Base-by-base conservation (phyloP, 2,888 invertebrate genomes). In the Microplitis manilae region DNA sequence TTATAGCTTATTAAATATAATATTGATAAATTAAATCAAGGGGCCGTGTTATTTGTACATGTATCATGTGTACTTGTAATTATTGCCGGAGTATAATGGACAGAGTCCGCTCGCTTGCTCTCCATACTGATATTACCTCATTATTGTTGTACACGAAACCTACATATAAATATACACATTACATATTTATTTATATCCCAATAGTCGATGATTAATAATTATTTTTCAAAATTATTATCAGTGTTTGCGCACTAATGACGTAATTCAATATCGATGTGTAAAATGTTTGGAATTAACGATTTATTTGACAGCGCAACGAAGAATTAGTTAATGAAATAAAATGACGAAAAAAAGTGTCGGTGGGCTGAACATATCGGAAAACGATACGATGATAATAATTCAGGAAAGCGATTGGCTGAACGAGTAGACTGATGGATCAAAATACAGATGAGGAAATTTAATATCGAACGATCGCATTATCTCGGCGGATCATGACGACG, bases 31-130 rank as follows among this genome's bases (percentile, higher is more conserved):
- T 13, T 13, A 50, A 50, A 13, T 50, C 4, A 50, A 50, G 30
- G 30, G 30, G 30, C 2, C 30, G 30, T 50, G 50, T 13, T 4
- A 5, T 50, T 50, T 50, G 79, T 77, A 78, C 78, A 79, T 80
- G 79, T 80, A 77, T 79, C 73, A 70, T 76, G 73, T 67, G 38
- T 67, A n/a, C 61, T 59, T 72, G 76, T 79, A 81, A 81, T 80
- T 81, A 79, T 78, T 78, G 62, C 61, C 59, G 71, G 80, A 80
- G 79, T 77, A 69, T 78, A 78, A 76, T 79, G 78, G 5, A 13
- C 13, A 50, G 13, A 13, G 50, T 50, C 13, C 50, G 50, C 50
- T 13, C 50, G 50, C 50, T 13, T 13, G 50, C 30, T 30, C 30
- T 30, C 30, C 30, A 30, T 30, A 30, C 30, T 30, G 30, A 30